These are phyloP conservation scores for Grapholita molesta DNA, from an alignment of 1,140 invertebrate genomes.

Conservation along the genomic window DNA sequence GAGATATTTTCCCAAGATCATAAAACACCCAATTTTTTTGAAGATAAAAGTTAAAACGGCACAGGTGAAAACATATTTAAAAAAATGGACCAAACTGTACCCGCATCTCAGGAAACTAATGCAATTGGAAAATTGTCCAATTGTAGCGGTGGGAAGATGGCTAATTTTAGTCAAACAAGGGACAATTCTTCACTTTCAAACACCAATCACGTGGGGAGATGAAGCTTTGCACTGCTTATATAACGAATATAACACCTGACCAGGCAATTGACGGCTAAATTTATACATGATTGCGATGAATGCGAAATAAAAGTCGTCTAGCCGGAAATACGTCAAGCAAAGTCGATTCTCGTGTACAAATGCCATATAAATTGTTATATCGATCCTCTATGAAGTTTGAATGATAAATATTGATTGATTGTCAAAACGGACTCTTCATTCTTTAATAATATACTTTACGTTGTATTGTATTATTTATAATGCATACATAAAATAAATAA, in stretches of 20 bases:
- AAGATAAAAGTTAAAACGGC: background rate
- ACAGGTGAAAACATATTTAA: conserved; percentile 19
- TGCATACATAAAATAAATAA: no score
- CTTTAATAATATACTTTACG: no score
- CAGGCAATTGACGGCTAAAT: background rate
- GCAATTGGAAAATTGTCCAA: conserved; percentile 74
- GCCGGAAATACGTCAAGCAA: background rate
- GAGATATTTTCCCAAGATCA: no score
- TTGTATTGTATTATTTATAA: no score
- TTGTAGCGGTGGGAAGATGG: conserved; percentile 53
- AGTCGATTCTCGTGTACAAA: background rate
- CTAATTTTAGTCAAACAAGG: conserved; percentile 56
- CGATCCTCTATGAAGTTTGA: no score
- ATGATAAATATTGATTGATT: no score
- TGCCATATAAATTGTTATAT: no score
- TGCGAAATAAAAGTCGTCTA: background rate
- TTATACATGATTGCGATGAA: background rate
- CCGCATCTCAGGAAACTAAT: conserved; percentile 58
- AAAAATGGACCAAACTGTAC: conserved; percentile 36
- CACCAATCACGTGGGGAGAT: conserved; percentile 12
- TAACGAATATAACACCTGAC: conserved; percentile 3
- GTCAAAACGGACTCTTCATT: no score
- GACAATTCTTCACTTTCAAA: conserved; percentile 48
- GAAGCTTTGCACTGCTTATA: background rate
- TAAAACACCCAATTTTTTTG: no score